Evolutionary conservation across 2,888 invertebrate genomes (phyloP).

Genomic region (Emmelina monodactyla): DNA sequence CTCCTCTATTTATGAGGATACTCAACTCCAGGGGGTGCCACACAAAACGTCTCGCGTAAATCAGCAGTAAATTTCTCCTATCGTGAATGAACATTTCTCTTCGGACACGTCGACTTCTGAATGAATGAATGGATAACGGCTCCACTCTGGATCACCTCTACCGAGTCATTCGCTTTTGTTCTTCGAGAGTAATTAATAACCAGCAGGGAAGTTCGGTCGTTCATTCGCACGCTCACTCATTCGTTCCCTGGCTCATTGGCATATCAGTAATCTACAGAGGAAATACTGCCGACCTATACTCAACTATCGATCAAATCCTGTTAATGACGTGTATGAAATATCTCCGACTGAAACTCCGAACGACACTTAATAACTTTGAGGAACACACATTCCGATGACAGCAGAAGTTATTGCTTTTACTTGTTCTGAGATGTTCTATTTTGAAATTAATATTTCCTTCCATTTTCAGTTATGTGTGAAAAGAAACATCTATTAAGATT

Average conservation of each 20-base stretch:
- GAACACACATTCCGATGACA: no score
- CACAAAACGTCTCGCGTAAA: slow-evolving; percentile 59
- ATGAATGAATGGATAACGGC: slow-evolving; percentile 63
- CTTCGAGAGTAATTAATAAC: slow-evolving; percentile 62
- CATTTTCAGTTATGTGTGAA: no score
- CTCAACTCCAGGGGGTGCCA: slow-evolving; percentile 34
- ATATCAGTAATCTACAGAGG: not conserved
- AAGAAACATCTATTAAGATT: no score
- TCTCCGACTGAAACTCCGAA: no score
- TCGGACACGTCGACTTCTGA: slow-evolving; percentile 55
- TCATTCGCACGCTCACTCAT: not conserved
- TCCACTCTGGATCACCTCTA: slow-evolving; percentile 60
- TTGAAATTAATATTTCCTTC: no score
- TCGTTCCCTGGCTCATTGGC: not conserved
- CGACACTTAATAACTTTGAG: no score
- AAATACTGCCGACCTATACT: not conserved
- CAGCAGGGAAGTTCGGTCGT: slow-evolving; percentile 5
- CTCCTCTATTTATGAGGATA: slow-evolving; percentile 50
- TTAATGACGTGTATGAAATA: not conserved
- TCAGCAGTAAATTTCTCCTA: slow-evolving; percentile 64
- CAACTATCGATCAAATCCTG: not conserved
- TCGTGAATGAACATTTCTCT: slow-evolving; percentile 66
- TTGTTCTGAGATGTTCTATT: no score
- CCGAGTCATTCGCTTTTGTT: slow-evolving; percentile 66
- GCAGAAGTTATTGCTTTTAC: no score